A percentile compares a stretch with the other conserved stretches of the same genome.
phyloP scores from a whole-genome alignment of 2,113 vertebrate genomes.

The Rhabdomys dilectus region DNA sequence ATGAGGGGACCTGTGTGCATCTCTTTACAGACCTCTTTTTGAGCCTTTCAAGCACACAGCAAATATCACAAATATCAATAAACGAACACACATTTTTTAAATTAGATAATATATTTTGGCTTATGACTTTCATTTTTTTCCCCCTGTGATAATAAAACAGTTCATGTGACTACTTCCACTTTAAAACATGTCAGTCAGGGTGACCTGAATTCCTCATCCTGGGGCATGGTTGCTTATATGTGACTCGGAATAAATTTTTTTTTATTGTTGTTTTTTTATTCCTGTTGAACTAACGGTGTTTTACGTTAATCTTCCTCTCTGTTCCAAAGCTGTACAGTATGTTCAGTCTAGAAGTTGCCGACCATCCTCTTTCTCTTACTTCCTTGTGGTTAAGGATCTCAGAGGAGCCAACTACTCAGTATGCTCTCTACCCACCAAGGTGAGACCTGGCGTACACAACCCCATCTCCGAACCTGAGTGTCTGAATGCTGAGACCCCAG shows the following conservation, averaged over 20 bases:
- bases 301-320: neutral
- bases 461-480: neutral
- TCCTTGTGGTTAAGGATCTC: neutral
- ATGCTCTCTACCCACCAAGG: neutral
- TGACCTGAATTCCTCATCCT: neutral
- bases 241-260: neutral
- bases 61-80: neutral
- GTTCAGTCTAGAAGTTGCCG: neutral
- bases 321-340: neutral
- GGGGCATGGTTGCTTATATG: neutral
- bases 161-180: neutral
- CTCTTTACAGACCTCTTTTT: neutral
- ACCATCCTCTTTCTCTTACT: neutral
- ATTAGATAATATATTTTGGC: neutral
- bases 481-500: neutral
- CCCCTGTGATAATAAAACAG: neutral
- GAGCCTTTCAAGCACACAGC: neutral
- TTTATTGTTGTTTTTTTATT: neutral
- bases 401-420: neutral
- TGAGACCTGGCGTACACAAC: neutral
- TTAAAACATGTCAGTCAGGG: neutral
- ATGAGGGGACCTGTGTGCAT: neutral
- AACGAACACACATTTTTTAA: neutral
- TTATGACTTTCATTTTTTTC: neutral
- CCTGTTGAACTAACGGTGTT: neutral